Evolutionary conservation across 2,888 invertebrate genomes (phyloP).

Genomic region (Hyles lineata): DNA sequence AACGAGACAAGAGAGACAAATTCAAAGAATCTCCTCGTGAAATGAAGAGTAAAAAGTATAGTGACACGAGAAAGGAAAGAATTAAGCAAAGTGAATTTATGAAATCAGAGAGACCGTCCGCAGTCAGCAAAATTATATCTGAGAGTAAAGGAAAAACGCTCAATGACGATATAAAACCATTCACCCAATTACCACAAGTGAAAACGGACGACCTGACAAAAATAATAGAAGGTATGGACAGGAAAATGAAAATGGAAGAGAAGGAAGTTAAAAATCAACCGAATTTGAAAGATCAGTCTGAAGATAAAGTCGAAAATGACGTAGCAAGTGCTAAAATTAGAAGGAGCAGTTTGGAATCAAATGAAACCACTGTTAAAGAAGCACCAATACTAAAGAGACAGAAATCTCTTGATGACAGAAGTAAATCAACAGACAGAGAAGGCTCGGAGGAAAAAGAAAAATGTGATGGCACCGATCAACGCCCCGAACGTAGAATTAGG

Average conservation of each 20-base stretch:
- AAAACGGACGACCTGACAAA: constrained; percentile 79
- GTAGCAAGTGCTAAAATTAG: constrained; percentile 57
- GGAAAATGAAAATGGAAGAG: constrained; percentile 70
- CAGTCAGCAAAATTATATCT: constrained; percentile 67
- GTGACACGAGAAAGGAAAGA: constrained; percentile 79
- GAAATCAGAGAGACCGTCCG: constrained; percentile 73
- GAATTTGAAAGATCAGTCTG: constrained; percentile 67
- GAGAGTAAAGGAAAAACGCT: constrained; percentile 69
- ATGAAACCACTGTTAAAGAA: constrained; percentile 61
- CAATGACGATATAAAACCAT: constrained; percentile 80
- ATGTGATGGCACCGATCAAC: constrained; percentile 81
- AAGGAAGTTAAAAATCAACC: constrained; percentile 51
- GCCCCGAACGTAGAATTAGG: constrained; percentile 86
- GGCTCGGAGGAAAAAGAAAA: constrained; percentile 82
- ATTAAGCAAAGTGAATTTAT: constrained; percentile 64
- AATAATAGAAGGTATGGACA: constrained; percentile 78
- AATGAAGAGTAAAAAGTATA: constrained; percentile 79
- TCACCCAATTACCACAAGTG: constrained; percentile 80
- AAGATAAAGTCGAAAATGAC: constrained; percentile 28
- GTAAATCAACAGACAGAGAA: constrained; percentile 82
- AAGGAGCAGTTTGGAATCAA: constrained; percentile 74
- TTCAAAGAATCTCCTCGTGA: constrained; percentile 77
- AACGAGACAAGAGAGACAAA: constrained; percentile 75
- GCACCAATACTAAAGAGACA: constrained; percentile 78
- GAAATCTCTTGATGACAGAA: constrained; percentile 84